Evolutionary conservation across 1,140 invertebrate genomes (phyloP), one percentile per base, ranked within the genome.

Genomic region (Diachasmimorpha longicaudata): DNA sequence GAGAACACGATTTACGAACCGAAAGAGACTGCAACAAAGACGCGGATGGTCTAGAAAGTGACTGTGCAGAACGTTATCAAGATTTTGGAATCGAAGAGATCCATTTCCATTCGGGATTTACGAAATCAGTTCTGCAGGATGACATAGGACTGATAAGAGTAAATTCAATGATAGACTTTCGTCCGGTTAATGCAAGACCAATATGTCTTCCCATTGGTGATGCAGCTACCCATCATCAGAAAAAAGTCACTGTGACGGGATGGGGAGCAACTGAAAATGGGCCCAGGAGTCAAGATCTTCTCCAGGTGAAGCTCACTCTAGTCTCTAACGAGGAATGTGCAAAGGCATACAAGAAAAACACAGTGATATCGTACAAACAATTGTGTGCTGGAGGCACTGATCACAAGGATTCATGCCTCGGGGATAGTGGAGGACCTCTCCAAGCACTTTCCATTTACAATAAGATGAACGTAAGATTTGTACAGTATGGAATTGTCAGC

Each of bases 91-190:
- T 93, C 36, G 90, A 90, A n/a, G 77, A 85, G 77, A 78, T 90
- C 1, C 88, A 91, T 8, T 76, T 87, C 0, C 92, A 93, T 84
- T 87, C 89, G 0, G 80, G 87, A 2, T 93, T 91, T 78, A 81
- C 79, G 8, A 81, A 79, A 0, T 78, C 83, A 2, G 86, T 77
- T 0, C 83, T 89, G 14, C 80, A 80, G 16, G 90, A 93, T 79
- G 92, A 93, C 78, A 92, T 93, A 69, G 92, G 89, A 0, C 81
- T 93, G 0, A 83, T 93, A 23, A 87, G 91, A 79, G 83, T 93
- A 0, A 78, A 84, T 0, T 81, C 84, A 66, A 81, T 83, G 1
- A 88, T 89, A 3, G 85, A 90, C 74, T 88, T 91, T 75, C 16
- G 44, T 42, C 70, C 81, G 85, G 87, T 85, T 44, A 89, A 81